Evolutionary conservation across 2,113 vertebrate genomes (phyloP).

Genomic region (Hippocampus zosterae): DNA sequence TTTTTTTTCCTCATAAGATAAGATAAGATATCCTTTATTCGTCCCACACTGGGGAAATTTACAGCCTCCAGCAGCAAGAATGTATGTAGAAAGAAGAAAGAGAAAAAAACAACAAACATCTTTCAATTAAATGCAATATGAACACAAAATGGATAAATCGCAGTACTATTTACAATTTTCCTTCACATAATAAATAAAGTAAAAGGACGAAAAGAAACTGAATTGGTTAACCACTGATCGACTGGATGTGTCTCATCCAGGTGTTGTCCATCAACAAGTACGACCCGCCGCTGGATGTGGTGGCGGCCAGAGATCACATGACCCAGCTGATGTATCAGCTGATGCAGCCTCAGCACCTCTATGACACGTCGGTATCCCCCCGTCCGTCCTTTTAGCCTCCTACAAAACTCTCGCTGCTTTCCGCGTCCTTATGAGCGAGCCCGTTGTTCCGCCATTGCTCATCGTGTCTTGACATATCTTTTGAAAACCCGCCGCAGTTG

Average conservation of each 20-base stretch:
- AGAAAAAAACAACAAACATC: too few species aligned
- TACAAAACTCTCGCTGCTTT: neutral
- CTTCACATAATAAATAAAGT: too few species aligned
- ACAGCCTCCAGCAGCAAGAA: too few species aligned
- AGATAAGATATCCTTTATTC: too few species aligned
- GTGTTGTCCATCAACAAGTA: constrained; percentile 81
- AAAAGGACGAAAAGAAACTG: too few species aligned
- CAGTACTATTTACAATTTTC: too few species aligned
- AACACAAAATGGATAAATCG: too few species aligned
- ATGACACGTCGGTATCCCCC: constrained; percentile 78
- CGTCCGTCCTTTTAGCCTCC: neutral
- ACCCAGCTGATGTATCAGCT: constrained; percentile 72
- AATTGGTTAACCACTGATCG: too few species aligned
- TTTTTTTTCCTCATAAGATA: too few species aligned
- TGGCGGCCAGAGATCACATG: constrained; percentile 84
- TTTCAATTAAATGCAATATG: too few species aligned
- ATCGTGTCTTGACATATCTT: constrained; percentile 2
- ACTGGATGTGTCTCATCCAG: constrained; percentile 51
- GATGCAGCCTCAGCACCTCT: constrained; percentile 82
- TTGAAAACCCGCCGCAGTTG: constrained; percentile 10
- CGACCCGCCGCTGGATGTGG: constrained; percentile 82
- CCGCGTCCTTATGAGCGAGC: neutral
- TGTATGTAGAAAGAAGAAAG: too few species aligned
- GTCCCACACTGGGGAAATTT: too few species aligned
- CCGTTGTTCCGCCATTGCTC: neutral